Evolutionary conservation across 2,797 vertebrate species (phyloP), one percentile per base, ranked within the genome.

Genomic region (Adelosebastes latens): DNA sequence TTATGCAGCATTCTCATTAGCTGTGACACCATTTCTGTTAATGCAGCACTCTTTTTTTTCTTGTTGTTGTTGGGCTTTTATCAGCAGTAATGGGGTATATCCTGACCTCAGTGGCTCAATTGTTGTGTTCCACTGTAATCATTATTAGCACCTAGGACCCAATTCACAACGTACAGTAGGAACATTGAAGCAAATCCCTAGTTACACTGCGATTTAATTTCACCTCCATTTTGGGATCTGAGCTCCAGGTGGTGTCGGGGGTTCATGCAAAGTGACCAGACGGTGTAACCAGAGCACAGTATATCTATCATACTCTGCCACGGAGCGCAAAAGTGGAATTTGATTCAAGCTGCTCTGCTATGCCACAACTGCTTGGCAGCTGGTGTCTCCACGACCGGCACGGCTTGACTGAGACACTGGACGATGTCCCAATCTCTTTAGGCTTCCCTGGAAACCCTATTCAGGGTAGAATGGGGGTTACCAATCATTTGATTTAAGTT

Each of bases 311-410:
- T 65, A 13, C 63, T 46, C 63, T 36, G 56, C 32, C 39, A 12
- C n/a, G 31, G 63, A 69, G 75, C 10, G 39, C n/a, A 39, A 56
- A 75, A 61, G 46, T 70, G 66, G 74, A 74, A 83, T 83, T 77
- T n/a, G 63, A 75, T 63, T 81, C 77, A 74, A 81, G 71, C 82
- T 82, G 87, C 82, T 83, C 59, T 69, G 80, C 82, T 74, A 52
- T 84, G 83, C 65, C 10, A 39, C 39, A 39, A 80, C 79, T 56
- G 25, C 65, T 82, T 68, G 77, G 82, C 87, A 77, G 78, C 77
- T 34, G 61, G 58, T 56, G 49, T 72, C 76, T 64, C 63, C 74
- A 25, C 3, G 3, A 64, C 55, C 72, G 32, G 39, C 24, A 22
- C 3, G 34, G 61, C 31, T 75, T 13, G 42, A 27, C 63, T 42